Percentiles rank a stretch among this genome's conserved stretches.
Conservation (phyloP, 2,797 vertebrate genomes). For the Paramormyrops hopkinsi region DNA sequence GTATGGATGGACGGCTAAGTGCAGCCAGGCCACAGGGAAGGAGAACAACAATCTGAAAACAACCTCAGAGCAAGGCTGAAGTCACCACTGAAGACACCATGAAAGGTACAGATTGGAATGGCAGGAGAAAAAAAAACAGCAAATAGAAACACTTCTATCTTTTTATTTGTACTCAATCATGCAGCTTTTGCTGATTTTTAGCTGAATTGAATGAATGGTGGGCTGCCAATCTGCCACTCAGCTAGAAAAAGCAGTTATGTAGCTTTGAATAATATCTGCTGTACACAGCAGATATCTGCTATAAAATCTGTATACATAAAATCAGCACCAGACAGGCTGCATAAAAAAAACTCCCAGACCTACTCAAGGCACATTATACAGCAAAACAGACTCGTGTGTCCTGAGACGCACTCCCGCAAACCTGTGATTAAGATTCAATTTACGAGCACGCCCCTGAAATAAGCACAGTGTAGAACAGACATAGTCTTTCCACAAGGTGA, state of each 20-base stretch:
- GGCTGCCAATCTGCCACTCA: neutral
- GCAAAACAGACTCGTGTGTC: slow-evolving; percentile 44
- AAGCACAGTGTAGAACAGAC: slow-evolving; percentile 14
- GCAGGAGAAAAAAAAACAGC: neutral
- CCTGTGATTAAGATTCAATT: slow-evolving; percentile 34
- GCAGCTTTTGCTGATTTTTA: neutral
- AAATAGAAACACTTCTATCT: slow-evolving; percentile 12
- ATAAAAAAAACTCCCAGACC: slow-evolving; percentile 35
- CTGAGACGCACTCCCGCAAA: slow-evolving; percentile 42
- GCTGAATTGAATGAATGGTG: neutral
- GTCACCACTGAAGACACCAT: neutral
- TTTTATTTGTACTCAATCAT: neutral
- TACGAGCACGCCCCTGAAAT: slow-evolving; percentile 1
- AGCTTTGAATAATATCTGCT: neutral
- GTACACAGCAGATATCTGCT: neutral
- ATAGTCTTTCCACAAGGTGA: neutral
- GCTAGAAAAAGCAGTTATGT: neutral
- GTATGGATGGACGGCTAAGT: neutral
- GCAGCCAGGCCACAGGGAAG: slow-evolving; percentile 26
- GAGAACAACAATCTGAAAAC: slow-evolving; percentile 10
- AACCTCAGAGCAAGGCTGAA: neutral
- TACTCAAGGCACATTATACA: slow-evolving; percentile 48
- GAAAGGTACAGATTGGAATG: neutral
- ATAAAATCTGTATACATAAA: neutral
- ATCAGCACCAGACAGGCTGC: neutral